phyloP scores from a whole-genome alignment of 2,888 invertebrate genomes.

The Leptinotarsa haldemani region DNA sequence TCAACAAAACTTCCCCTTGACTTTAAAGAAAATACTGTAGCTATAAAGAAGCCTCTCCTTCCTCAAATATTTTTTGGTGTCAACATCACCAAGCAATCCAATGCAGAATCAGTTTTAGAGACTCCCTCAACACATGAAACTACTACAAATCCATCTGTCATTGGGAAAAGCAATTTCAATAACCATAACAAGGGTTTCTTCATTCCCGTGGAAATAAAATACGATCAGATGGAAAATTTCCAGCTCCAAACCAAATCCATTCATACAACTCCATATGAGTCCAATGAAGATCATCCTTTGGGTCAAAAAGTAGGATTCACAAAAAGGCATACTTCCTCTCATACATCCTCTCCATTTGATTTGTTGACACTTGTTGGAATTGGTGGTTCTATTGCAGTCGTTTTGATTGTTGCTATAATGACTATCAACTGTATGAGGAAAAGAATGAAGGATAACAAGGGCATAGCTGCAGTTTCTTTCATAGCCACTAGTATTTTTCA shows the following conservation, averaged over 20 bases:
- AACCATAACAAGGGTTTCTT: constrained; percentile 27
- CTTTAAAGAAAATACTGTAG: no score
- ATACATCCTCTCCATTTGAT: constrained; percentile 55
- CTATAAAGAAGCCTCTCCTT: neutral
- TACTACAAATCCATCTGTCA: neutral
- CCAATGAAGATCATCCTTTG: constrained; percentile 6
- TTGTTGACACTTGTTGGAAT: constrained; percentile 68
- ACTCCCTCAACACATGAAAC: neutral
- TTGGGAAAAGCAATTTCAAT: constrained; percentile 17
- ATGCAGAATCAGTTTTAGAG: neutral
- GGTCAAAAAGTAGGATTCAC: constrained; percentile 27
- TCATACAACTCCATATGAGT: neutral
- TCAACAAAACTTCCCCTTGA: neutral
- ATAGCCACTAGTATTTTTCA: constrained; percentile 71
- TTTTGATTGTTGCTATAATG: constrained; percentile 66
- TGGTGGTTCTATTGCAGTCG: constrained; percentile 69
- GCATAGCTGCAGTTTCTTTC: constrained; percentile 65
- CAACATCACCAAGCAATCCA: neutral
- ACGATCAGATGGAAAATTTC: constrained; percentile 21
- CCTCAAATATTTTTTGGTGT: neutral
- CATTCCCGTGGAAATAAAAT: constrained; percentile 40
- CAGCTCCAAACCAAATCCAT: neutral
- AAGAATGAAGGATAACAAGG: constrained; percentile 64
- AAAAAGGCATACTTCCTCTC: constrained; percentile 15
- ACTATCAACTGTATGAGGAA: constrained; percentile 64